Percentiles rank a stretch among this genome's conserved stretches.
Evolutionary conservation across 1,140 invertebrate genomes (phyloP).

Genomic region (Harlomillsia oculata): DNA sequence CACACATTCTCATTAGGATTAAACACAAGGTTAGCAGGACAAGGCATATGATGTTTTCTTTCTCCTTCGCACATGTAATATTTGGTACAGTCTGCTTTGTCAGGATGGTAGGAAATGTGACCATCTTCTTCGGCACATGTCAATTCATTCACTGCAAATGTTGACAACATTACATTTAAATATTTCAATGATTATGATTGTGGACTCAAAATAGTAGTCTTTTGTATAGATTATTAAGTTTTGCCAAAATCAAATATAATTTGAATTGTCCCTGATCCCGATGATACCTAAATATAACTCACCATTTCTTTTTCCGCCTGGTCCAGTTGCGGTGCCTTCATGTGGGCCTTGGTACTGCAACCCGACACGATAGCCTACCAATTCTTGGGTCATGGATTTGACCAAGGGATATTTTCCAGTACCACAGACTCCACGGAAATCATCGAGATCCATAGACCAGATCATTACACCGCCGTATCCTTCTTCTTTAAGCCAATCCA

Average conservation of each 20-base stretch:
- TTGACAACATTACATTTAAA: no score
- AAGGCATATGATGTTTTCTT: conserved; percentile 36
- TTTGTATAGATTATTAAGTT: background rate
- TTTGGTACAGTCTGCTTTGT: conserved; percentile 81
- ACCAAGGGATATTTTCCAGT: conserved; percentile 81
- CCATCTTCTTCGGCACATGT: conserved; percentile 85
- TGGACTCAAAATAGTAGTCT: background rate
- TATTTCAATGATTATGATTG: conserved; percentile 1
- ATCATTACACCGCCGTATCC: conserved; percentile 94
- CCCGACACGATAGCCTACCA: conserved; percentile 70
- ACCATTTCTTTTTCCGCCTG: conserved; percentile 34
- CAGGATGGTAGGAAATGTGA: conserved; percentile 82
- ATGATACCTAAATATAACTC: conserved; percentile 41
- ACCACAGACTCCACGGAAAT: conserved; percentile 82
- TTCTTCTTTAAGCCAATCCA: conserved; percentile 85
- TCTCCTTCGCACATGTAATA: conserved; percentile 95
- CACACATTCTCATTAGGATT: conserved; percentile 88
- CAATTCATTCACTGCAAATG: conserved; percentile 67
- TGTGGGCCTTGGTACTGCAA: conserved; percentile 80
- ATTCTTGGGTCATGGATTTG: conserved; percentile 72
- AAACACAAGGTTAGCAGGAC: conserved; percentile 80
- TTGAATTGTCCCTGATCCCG: no score
- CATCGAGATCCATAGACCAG: conserved; percentile 93
- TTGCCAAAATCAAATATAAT: no score
- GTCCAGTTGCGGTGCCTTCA: conserved; percentile 54